These are phyloP conservation scores for Gallinago nigripennis DNA, from an alignment of 2,797 vertebrate genomes.

Conservation along the genomic window DNA sequence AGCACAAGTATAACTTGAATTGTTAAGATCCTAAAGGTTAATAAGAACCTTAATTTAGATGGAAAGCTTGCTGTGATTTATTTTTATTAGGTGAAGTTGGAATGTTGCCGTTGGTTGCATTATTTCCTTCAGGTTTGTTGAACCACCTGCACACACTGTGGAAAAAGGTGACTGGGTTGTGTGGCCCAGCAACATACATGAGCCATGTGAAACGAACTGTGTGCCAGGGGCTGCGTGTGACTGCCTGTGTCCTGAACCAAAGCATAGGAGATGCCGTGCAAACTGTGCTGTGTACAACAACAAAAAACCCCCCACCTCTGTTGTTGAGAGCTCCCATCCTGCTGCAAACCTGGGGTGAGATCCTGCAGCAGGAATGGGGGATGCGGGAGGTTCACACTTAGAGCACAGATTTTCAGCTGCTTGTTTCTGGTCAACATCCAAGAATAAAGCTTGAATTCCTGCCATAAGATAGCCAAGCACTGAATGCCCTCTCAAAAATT, in stretches of 20 bases:
- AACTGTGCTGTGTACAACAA: not conserved
- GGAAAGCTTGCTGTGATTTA: constrained; percentile 15
- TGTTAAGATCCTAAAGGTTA: constrained; percentile 32
- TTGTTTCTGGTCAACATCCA: not conserved
- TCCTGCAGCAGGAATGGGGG: not conserved
- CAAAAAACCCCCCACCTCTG: not conserved
- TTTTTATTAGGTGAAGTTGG: constrained; percentile 38
- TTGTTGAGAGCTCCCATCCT: not conserved
- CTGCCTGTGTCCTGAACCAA: not conserved
- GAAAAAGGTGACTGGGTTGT: not conserved
- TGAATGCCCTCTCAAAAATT: not conserved
- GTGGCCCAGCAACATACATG: not conserved
- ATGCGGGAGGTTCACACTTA: not conserved
- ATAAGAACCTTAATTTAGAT: constrained; percentile 31
- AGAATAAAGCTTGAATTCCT: not conserved
- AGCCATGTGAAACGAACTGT: not conserved
- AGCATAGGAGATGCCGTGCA: not conserved
- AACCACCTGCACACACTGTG: not conserved
- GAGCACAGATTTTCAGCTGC: not conserved
- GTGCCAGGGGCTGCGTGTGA: not conserved
- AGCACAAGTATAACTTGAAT: not conserved
- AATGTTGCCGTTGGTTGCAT: not conserved
- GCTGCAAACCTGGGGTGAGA: not conserved
- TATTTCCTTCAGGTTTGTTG: not conserved
- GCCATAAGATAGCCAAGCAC: not conserved